Evolutionary conservation across 2,113 vertebrate genomes (phyloP).

Genomic region (Actenoides lindsayi): DNA sequence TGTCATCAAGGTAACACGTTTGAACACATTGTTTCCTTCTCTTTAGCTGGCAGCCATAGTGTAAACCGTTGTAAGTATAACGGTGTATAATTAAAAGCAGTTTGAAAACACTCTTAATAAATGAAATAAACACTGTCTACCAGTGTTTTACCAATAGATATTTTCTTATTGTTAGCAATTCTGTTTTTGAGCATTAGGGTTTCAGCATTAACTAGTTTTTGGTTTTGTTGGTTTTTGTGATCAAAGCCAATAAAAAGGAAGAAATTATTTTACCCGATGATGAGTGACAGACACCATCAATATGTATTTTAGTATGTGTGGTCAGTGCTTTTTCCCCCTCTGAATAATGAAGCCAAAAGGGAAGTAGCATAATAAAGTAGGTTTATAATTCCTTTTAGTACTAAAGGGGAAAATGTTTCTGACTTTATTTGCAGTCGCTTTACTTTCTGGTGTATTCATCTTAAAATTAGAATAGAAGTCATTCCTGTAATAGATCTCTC

Average conservation of each 20-base stretch:
- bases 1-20: not conserved
- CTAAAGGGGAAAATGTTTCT: not conserved
- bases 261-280: not conserved
- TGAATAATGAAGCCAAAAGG: not conserved
- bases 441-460: not conserved
- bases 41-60: not conserved
- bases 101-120: not conserved
- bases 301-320: not conserved
- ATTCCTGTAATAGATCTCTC: not conserved
- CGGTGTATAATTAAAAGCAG: not conserved
- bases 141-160: not conserved
- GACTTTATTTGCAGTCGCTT: not conserved
- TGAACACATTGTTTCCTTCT: not conserved
- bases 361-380: not conserved
- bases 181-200: not conserved
- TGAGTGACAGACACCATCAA: not conserved
- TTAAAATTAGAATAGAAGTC: not conserved
- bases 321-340: not conserved
- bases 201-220: not conserved
- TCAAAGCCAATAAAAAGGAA: not conserved
- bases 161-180: not conserved
- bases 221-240: not conserved
- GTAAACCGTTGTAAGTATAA: not conserved
- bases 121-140: not conserved
- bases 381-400: not conserved